Percentiles rank a stretch among this genome's conserved stretches.
Conservation (phyloP, 2,113 vertebrate species). For the Epinephelus fuscoguttatus region DNA sequence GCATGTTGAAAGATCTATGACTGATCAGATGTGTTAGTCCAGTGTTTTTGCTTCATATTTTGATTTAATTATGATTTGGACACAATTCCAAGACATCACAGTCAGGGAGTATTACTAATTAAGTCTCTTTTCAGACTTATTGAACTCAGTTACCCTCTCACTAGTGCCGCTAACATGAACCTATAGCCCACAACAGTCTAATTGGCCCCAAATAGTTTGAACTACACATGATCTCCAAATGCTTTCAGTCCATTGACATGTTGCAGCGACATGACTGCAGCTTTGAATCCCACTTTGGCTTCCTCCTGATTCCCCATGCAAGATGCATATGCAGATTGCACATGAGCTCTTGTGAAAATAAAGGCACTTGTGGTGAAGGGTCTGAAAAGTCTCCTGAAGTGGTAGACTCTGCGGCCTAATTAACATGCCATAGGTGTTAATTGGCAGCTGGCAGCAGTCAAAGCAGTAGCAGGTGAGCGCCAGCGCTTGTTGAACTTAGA, state of each 20-base stretch:
- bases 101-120: background rate
- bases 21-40: background rate
- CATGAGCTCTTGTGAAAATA: conserved; percentile 75
- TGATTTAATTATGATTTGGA: background rate
- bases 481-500: conserved; percentile 73
- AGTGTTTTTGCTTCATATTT: background rate
- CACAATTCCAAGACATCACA: background rate
- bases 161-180: background rate
- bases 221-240: conserved; percentile 46
- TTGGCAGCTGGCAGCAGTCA: conserved; percentile 80
- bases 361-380: conserved; percentile 80
- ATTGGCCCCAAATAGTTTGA: conserved; percentile 39
- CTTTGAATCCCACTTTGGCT: conserved; percentile 40
- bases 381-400: conserved; percentile 82
- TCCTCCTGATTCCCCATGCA: conserved; percentile 59
- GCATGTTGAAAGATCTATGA: background rate
- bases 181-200: conserved; percentile 31
- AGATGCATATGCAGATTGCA: conserved; percentile 77
- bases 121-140: conserved; percentile 1
- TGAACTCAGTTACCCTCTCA: conserved; percentile 13
- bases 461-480: conserved; percentile 79
- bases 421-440: conserved; percentile 87
- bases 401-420: conserved; percentile 81
- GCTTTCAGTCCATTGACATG: conserved; percentile 40
- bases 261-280: conserved; percentile 44